phyloP scores from a whole-genome alignment of 2,888 invertebrate species.

The Vesta saturnalis region DNA sequence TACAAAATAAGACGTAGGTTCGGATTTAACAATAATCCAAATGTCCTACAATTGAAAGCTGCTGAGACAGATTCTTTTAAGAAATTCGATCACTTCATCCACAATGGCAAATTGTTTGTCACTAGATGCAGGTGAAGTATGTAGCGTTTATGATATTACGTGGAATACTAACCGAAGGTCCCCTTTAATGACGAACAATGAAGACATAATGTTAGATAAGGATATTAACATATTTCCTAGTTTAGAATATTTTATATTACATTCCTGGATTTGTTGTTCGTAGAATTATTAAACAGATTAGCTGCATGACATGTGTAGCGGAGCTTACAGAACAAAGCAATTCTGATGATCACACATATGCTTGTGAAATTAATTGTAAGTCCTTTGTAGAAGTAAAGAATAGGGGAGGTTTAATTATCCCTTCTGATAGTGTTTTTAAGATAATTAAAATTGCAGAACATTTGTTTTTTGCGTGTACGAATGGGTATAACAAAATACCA shows the following conservation, averaged over 20 bases:
- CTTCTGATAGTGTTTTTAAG: background rate
- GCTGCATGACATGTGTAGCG: background rate
- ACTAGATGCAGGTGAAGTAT: background rate
- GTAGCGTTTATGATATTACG: background rate
- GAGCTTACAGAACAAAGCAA: no score
- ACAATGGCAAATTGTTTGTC: conserved; percentile 2
- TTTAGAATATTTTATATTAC: background rate
- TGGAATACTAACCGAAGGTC: background rate
- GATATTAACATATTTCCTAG: no score
- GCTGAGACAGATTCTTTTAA: background rate
- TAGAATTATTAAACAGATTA: background rate
- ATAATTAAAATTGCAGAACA: background rate
- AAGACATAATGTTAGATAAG: conserved; percentile 1
- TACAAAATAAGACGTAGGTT: background rate
- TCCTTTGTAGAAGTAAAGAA: background rate
- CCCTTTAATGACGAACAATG: background rate
- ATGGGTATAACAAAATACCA: background rate
- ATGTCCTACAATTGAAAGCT: background rate
- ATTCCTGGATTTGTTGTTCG: background rate
- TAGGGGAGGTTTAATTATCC: background rate
- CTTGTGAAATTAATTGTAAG: background rate
- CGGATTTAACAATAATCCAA: no score
- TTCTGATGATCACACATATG: no score
- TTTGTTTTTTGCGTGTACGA: conserved; percentile 3
- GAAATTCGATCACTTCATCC: no score